A percentile compares a stretch with the other conserved stretches of the same genome.
These are phyloP conservation scores for Microctenopoma steveboyesi DNA, from an alignment of 2,797 vertebrate genomes.

Conservation along the genomic window DNA sequence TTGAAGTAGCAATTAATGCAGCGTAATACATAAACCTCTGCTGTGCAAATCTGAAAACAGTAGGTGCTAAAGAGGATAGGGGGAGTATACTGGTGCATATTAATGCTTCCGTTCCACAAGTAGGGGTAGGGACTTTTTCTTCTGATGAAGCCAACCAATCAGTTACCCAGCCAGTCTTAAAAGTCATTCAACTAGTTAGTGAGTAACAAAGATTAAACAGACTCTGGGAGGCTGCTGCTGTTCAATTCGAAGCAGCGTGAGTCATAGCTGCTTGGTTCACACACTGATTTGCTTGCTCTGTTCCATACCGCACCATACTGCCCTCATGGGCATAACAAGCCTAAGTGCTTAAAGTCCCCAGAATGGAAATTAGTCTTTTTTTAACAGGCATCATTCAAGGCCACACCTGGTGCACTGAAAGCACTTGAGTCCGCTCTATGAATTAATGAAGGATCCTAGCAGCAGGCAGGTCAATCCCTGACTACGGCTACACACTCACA, in stretches of 20 bases:
- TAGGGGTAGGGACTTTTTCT: conserved; percentile 9
- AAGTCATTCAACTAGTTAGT: conserved; percentile 36
- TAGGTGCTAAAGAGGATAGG: conserved; percentile 80
- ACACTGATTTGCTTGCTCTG: conserved; percentile 63
- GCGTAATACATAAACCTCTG: conserved; percentile 87
- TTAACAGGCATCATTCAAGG: conserved; percentile 66
- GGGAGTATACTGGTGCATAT: conserved; percentile 74
- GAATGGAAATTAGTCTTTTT: conserved; percentile 72
- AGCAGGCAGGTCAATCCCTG: conserved; percentile 44
- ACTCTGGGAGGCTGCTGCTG: conserved; percentile 37
- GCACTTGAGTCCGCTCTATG: conserved; percentile 52
- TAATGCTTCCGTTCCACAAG: conserved; percentile 71
- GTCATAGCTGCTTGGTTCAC: conserved; percentile 53
- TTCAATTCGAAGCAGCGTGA: conserved; percentile 58
- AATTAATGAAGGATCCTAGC: conserved; percentile 68
- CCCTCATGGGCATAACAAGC: conserved; percentile 69
- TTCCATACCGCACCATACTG: conserved; percentile 57
- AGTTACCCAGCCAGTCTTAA: conserved; percentile 34
- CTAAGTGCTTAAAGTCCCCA: conserved; percentile 69
- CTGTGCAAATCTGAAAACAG: conserved; percentile 84
- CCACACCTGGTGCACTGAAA: conserved; percentile 71
- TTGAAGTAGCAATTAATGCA: conserved; percentile 84
- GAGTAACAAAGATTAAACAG: conserved; percentile 37
- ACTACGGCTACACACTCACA: conserved; percentile 36
- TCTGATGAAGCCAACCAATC: conserved; percentile 44